Percentiles rank a stretch among this genome's conserved stretches.
Conservation (phyloP, 1,140 invertebrate species). For the Vanessa atalanta region DNA sequence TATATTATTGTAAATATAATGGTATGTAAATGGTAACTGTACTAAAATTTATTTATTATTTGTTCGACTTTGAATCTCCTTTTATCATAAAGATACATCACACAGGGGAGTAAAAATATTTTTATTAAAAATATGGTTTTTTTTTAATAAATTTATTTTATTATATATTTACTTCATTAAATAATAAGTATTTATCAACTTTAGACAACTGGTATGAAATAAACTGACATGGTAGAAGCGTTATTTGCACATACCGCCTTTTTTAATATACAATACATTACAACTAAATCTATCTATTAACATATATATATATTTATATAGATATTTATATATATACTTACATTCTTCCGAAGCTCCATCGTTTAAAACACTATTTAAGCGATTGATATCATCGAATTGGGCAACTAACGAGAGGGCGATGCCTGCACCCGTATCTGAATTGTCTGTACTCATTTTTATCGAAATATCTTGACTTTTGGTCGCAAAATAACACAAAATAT, state of each 20-base stretch:
- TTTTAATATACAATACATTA: background rate
- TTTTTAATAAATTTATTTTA: too few relatives aligned
- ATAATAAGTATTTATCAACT: too few relatives aligned
- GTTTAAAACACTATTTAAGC: constrained; percentile 84
- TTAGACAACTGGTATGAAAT: too few relatives aligned
- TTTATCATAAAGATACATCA: too few relatives aligned
- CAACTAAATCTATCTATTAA: background rate
- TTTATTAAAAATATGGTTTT: too few relatives aligned
- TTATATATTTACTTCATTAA: too few relatives aligned
- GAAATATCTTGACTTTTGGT: background rate
- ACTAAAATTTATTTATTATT: too few relatives aligned
- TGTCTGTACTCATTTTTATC: constrained; percentile 68
- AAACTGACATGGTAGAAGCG: background rate
- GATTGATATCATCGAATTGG: constrained; percentile 85
- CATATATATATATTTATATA: too few relatives aligned
- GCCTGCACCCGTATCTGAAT: constrained; percentile 60
- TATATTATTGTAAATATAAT: too few relatives aligned
- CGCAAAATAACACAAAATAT: background rate
- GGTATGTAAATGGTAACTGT: too few relatives aligned
- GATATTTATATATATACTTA: constrained; percentile 55
- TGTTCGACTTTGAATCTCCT: too few relatives aligned
- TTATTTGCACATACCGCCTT: constrained; percentile 31
- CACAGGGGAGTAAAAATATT: too few relatives aligned
- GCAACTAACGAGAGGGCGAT: constrained; percentile 68
- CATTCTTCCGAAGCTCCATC: constrained; percentile 86